phyloP scores from a whole-genome alignment of 2,888 invertebrate genomes.

The Drosophila mimica region DNA sequence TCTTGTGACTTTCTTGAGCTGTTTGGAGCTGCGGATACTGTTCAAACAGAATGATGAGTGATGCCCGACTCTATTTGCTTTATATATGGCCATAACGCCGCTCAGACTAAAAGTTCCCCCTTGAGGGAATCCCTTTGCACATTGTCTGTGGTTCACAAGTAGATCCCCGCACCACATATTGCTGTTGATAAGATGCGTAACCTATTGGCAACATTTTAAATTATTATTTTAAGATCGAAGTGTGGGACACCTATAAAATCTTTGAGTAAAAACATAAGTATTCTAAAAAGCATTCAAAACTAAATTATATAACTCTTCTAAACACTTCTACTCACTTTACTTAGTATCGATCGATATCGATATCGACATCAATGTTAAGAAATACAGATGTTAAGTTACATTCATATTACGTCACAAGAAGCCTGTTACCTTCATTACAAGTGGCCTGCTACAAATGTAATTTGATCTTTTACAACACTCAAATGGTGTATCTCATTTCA shows the following conservation, averaged over 20 bases:
- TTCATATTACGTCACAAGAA: background rate
- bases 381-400: background rate
- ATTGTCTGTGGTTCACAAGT: slow-evolving; percentile 36
- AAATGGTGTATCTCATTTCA: background rate
- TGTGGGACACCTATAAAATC: background rate
- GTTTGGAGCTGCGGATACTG: background rate
- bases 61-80: background rate
- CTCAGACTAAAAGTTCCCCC: slow-evolving; percentile 26
- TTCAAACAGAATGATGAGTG: background rate
- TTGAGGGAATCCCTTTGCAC: slow-evolving; percentile 37
- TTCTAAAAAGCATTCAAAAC: background rate
- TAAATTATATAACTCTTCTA: background rate
- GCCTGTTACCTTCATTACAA: background rate
- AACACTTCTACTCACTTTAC: background rate
- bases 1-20: slow-evolving; percentile 9
- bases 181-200: slow-evolving; percentile 19
- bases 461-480: background rate
- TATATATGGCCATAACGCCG: background rate
- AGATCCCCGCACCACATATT: slow-evolving; percentile 43
- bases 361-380: background rate
- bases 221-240: background rate
- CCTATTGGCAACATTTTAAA: background rate
- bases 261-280: background rate
- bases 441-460: background rate
- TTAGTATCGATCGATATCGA: background rate